Conservation (phyloP, 1,140 invertebrate species). For the Trichonephila clavata region DNA sequence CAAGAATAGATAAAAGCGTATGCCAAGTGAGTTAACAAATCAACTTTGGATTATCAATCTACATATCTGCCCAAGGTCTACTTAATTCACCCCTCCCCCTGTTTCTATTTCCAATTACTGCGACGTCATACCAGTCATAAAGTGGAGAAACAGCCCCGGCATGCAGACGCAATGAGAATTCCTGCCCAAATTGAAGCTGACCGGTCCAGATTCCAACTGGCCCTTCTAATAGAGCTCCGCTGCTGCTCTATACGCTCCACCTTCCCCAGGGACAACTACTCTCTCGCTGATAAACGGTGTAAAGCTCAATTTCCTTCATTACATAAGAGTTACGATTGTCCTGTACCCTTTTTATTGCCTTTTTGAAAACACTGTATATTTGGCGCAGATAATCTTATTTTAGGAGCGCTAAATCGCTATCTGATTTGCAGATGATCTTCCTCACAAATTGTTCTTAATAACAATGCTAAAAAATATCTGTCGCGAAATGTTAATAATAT, state of each 20-base stretch:
- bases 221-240: neutral
- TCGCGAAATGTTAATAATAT: no score
- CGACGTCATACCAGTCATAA: neutral
- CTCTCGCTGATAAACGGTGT: neutral
- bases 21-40: neutral
- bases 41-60: neutral
- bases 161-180: neutral
- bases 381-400: no score
- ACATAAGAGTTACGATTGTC: neutral
- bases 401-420: no score
- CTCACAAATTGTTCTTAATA: no score
- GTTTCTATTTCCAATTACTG: neutral
- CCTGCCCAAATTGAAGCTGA: neutral
- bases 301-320: neutral
- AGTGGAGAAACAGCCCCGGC: neutral
- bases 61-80: neutral
- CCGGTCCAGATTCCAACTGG: neutral
- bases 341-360: no score
- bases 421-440: no score
- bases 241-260: neutral
- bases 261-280: neutral
- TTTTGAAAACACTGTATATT: no score
- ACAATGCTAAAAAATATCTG: no score
- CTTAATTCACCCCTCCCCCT: no score
- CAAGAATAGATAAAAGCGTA: neutral